These are phyloP conservation scores for Oryctes rhinoceros DNA, from an alignment of 1,140 invertebrate species.

Conservation along the genomic window DNA sequence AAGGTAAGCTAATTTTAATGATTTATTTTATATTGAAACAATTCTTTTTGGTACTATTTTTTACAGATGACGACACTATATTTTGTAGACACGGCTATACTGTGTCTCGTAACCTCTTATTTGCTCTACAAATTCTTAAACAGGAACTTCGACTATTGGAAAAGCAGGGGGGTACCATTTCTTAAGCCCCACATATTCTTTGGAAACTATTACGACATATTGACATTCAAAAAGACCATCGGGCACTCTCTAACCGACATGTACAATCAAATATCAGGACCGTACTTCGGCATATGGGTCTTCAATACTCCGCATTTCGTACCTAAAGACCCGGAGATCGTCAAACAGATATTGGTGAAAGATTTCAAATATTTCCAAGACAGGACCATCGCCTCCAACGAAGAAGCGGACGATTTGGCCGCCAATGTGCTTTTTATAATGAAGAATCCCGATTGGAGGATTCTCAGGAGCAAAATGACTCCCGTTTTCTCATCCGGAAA, in stretches of 20 bases:
- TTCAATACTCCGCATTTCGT: conserved; percentile 61
- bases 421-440: conserved; percentile 56
- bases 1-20: too few species aligned
- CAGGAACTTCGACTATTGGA: conserved; percentile 61
- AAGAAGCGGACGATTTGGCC: conserved; percentile 57
- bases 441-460: conserved; percentile 62
- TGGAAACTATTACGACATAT: conserved; percentile 54
- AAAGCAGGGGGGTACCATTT: conserved; percentile 58
- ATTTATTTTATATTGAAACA: too few species aligned
- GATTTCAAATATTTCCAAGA: conserved; percentile 65
- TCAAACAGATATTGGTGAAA: conserved; percentile 62
- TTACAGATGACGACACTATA: not conserved
- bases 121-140: conserved; percentile 48
- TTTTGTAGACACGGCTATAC: not conserved
- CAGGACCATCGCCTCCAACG: conserved; percentile 54
- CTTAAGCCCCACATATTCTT: conserved; percentile 56
- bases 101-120: conserved; percentile 13
- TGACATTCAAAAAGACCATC: conserved; percentile 49
- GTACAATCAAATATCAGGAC: conserved; percentile 50
- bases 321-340: conserved; percentile 61
- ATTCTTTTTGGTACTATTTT: too few species aligned
- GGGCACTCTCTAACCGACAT: conserved; percentile 50
- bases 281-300: conserved; percentile 60
- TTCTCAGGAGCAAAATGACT: conserved; percentile 62
- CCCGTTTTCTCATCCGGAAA: conserved; percentile 66